Base-by-base conservation (phyloP, 2,797 vertebrate genomes). In the Geotrypetes seraphini region DNA sequence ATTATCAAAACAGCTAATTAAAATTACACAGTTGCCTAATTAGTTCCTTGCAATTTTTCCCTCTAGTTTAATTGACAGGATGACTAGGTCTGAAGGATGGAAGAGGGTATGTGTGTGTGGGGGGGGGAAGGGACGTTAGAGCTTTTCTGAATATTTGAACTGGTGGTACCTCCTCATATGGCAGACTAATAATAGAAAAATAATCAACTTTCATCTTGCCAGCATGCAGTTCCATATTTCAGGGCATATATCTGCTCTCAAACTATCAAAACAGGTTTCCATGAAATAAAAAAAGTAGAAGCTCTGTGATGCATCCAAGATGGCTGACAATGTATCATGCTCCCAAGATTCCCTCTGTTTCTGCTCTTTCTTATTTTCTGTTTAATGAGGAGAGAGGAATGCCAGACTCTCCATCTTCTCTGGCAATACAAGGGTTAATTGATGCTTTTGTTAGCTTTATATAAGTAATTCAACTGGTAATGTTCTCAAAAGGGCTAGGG, bases 21-120 rank as follows among this genome's bases (percentile, higher is more conserved):
- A 86, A 84, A 84, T 84, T 83, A 85, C 83, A 85, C 83, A 84
- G 77, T 86, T 79, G 84, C 87, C 89, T 91, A 91, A 93, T 93
- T 92, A 93, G 91, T 89, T 92, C 83, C 88, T 83, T 90, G 89
- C 87, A 49, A 89, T 91, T 81, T 66, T 84, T 81, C 78, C 80
- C 76, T 83, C 77, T 71, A 44, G 66, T 75, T 85, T 96, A 95
- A 95, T 91, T 98, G 92, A 98, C 94, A 96, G 89, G 86, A 88
- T 91, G 85, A 82, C 78, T 43, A 53, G 78, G 70, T 81, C 77
- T 76, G 75, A 54, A 37, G 46, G 59, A 50, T 37, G 68, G 60
- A 74, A 72, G 78, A 52, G 48, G 50, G 48, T n/a, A n/a, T n/a
- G n/a, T n/a, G n/a, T n/a, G n/a, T n/a, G n/a, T n/a, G 67, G 47